Conservation (phyloP, 1,140 invertebrate genomes). For the Lepidostoma basale region DNA sequence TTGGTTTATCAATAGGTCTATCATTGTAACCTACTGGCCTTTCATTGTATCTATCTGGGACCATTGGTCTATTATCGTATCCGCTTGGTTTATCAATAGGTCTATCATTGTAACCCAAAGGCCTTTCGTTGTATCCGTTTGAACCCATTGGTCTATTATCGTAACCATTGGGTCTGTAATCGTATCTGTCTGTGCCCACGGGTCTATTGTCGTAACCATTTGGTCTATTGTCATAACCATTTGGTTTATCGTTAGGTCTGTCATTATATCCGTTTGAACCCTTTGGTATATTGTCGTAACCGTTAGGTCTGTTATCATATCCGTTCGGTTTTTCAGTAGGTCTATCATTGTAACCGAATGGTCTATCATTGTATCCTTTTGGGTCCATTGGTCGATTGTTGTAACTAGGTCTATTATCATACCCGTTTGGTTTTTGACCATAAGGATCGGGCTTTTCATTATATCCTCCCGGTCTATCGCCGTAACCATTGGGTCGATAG, state of each 20-base stretch:
- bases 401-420: background rate
- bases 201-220: background rate
- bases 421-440: background rate
- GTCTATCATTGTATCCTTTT: background rate
- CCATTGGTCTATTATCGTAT: background rate
- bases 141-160: background rate
- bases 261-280: background rate
- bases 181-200: background rate
- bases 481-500: conserved; percentile 19
- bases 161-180: conserved; percentile 5
- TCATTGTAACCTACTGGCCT: background rate
- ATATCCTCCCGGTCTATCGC: background rate
- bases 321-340: background rate
- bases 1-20: background rate
- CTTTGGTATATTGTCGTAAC: no score
- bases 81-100: background rate
- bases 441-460: conserved; percentile 14
- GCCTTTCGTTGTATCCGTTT: conserved; percentile 1
- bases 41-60: background rate
- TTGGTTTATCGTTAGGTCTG: background rate
- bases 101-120: background rate
- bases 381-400: no score
- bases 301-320: background rate
- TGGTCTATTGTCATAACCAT: background rate
- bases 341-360: background rate